Conservation (phyloP, 35 echinoderm and acorn worm genomes). For the Chiridota heheva region DNA sequence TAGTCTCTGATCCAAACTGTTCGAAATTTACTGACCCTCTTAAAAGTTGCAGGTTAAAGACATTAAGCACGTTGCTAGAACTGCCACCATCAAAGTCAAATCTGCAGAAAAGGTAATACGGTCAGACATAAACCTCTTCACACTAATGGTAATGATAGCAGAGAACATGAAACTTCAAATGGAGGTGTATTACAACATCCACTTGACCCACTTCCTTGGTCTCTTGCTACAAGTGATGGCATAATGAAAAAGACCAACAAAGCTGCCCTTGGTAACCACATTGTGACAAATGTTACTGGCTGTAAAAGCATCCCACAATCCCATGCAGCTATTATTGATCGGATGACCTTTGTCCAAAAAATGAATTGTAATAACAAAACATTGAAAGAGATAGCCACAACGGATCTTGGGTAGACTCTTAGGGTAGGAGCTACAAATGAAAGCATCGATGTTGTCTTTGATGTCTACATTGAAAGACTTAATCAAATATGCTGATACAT, state of each 20-base stretch:
- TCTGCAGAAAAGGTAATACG: not conserved
- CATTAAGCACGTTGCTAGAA: not conserved
- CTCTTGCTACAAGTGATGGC: conserved; percentile 42
- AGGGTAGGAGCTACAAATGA: not conserved
- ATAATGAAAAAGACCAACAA: conserved; percentile 51
- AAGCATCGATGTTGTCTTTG: conserved; percentile 52
- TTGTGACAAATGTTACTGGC: not conserved
- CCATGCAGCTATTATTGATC: conserved; percentile 30
- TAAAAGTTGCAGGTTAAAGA: conserved; percentile 13
- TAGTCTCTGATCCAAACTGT: too few species aligned
- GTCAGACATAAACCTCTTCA: conserved; percentile 33
- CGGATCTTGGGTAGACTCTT: not conserved
- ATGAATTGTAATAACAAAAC: conserved; percentile 21
- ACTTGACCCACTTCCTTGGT: conserved; percentile 48
- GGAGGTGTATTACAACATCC: conserved; percentile 26
- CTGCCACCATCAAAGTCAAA: not conserved
- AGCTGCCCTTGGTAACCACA: conserved; percentile 22
- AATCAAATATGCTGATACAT: conserved; percentile 26
- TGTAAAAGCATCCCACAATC: conserved; percentile 7
- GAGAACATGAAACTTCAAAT: conserved; percentile 27
- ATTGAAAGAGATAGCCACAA: conserved; percentile 4
- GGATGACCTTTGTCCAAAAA: conserved; percentile 46
- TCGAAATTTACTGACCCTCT: too few species aligned
- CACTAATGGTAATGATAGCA: conserved; percentile 30
- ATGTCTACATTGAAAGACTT: conserved; percentile 21